Evolutionary conservation across 2,888 invertebrate species (phyloP).

Genomic region (Diachrysia chrysitis): DNA sequence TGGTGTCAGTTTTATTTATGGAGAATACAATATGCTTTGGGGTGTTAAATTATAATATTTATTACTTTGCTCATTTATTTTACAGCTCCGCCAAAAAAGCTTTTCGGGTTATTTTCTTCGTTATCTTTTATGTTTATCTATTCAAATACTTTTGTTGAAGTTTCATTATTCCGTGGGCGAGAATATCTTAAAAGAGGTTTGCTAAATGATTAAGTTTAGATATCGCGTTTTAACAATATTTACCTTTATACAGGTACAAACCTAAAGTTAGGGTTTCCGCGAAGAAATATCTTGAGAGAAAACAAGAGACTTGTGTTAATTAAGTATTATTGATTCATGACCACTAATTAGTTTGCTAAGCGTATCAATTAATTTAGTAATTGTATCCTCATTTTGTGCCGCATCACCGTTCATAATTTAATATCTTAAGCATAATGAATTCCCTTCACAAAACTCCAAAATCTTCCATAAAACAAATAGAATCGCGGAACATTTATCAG

Average conservation of each 20-base stretch:
- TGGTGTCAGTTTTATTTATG: slow-evolving; percentile 60
- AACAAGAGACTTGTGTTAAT: neutral
- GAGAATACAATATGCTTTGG: slow-evolving; percentile 25
- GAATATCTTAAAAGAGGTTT: slow-evolving; percentile 21
- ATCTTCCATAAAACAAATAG: slow-evolving; percentile 12
- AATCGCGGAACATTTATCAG: slow-evolving; percentile 23
- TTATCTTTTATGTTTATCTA: slow-evolving; percentile 62
- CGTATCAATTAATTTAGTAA: neutral
- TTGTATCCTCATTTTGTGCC: neutral
- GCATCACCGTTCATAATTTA: neutral
- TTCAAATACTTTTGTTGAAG: slow-evolving; percentile 55
- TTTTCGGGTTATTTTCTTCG: slow-evolving; percentile 30
- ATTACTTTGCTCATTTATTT: slow-evolving; percentile 55
- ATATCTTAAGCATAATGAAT: slow-evolving; percentile 1
- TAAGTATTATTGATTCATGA: neutral
- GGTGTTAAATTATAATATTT: slow-evolving; percentile 64
- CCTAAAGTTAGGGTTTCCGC: neutral
- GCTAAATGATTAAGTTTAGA: slow-evolving; percentile 14
- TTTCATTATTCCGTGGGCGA: slow-evolving; percentile 9
- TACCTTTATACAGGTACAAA: neutral
- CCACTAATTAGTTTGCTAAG: neutral
- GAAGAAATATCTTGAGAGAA: slow-evolving; percentile 3
- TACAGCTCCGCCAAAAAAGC: slow-evolving; percentile 44
- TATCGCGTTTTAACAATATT: slow-evolving; percentile 3
- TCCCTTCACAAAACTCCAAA: neutral